A percentile compares a stretch with the other conserved stretches of the same genome.
Conservation (phyloP, 1,140 invertebrate species). For the Drosophila aff. region DNA sequence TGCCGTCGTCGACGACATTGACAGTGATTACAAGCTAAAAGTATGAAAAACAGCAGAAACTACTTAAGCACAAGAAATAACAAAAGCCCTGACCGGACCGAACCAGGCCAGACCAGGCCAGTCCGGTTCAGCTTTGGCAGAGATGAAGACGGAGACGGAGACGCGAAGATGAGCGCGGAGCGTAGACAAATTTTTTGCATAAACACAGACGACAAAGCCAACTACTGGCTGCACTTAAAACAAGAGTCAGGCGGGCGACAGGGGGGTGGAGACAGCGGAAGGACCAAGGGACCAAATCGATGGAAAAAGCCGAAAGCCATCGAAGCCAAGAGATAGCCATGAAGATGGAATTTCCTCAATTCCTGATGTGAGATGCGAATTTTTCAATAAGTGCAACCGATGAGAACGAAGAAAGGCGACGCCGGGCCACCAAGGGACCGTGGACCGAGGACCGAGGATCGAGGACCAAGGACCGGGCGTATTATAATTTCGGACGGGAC, state of each 20-base stretch:
- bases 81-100: conserved; percentile 61
- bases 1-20: conserved; percentile 70
- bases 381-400: conserved; percentile 78
- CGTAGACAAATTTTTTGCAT: conserved; percentile 82
- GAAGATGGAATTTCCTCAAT: conserved; percentile 70
- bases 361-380: conserved; percentile 65
- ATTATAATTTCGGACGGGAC: conserved; percentile 69
- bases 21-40: conserved; percentile 84
- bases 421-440: conserved; percentile 40
- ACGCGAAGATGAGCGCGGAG: conserved; percentile 23
- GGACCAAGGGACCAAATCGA: conserved; percentile 57
- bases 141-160: not conserved
- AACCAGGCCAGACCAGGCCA: conserved; percentile 16
- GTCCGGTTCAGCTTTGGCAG: not conserved
- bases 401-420: conserved; percentile 1
- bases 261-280: conserved; percentile 2
- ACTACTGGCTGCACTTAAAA: conserved; percentile 80
- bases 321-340: conserved; percentile 60
- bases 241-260: conserved; percentile 50
- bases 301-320: conserved; percentile 65
- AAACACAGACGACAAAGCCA: conserved; percentile 83
- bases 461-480: conserved; percentile 19
- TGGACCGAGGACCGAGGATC: not conserved
- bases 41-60: conserved; percentile 83
- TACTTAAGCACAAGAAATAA: conserved; percentile 83